Base-by-base conservation (phyloP, 1,140 invertebrate species). In the Oncopodura yosiiana region DNA sequence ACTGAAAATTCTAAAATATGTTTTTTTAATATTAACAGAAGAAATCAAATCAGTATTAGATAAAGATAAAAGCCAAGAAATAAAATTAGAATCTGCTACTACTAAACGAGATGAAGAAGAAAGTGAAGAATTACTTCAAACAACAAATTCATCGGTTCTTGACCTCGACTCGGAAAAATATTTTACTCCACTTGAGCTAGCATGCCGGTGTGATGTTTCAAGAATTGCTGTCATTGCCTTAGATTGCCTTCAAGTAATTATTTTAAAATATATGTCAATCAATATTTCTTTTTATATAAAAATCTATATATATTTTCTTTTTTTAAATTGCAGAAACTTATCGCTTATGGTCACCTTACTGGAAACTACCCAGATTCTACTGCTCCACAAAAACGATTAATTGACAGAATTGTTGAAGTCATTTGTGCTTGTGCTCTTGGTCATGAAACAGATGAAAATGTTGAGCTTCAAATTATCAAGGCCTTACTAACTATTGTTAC, bases 381-480 rank as follows among this genome's bases (percentile, higher is more conserved):
- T 1, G 82, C 83, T 58, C 83, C 86, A 0, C 85, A 84, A 29
- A 92, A 92, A 71, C 70, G 90, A 29, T 71, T 98, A 2, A 98
- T 98, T 64, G 94, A 98, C 69, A 78, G 93, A 56, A 96, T 99
- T 68, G 94, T 99, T 1, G 90, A 96, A 70, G 94, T 93, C 27
- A 94, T 99, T 65, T 99, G 94, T 72, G 81, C 81, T 39, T 97
- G 94, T 70, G 99, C 99, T 66, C 84, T 84, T 70, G 94, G 94
- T 3, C 90, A 93, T 12, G 89, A 94, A 68, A 99, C 95, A 2
- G 95, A 99, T 74, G 95, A 99, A 74, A 88, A 88, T 27, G 93
- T 99, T 14, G 92, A 99, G 71, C 73, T 99, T 34, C 95, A 99
- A 75, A 98, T 99, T 46, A 97, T 99, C 34, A 99, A 99, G 72